Conservation (phyloP, 2,888 invertebrate genomes). For the Caenorhabditis uteleia region DNA sequence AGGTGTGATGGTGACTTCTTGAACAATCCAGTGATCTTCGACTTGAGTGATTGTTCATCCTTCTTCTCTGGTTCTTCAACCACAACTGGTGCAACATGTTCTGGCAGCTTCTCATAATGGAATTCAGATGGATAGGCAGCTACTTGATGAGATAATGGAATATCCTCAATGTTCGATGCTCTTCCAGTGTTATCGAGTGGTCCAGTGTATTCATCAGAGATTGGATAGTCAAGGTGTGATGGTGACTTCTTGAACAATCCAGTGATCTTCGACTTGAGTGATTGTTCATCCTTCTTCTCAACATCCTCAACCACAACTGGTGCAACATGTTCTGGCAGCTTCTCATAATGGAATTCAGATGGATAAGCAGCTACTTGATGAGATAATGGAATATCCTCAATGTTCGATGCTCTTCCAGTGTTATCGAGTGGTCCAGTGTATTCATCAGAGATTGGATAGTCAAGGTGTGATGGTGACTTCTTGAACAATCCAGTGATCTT, state of each 20-base stretch:
- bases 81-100: not conserved
- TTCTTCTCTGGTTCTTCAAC: not conserved
- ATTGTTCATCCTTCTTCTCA: slow-evolving; percentile 2
- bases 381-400: not conserved
- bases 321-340: not conserved
- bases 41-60: not conserved
- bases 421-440: slow-evolving; percentile 32
- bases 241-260: slow-evolving; percentile 34
- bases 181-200: slow-evolving; percentile 4
- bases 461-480: slow-evolving; percentile 40
- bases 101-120: not conserved
- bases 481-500: slow-evolving; percentile 36
- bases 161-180: slow-evolving; percentile 29
- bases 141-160: slow-evolving; percentile 6
- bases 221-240: slow-evolving; percentile 44
- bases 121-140: not conserved
- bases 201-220: slow-evolving; percentile 8
- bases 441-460: slow-evolving; percentile 45
- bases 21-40: slow-evolving; percentile 14
- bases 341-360: slow-evolving; percentile 5
- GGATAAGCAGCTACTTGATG: too few species aligned
- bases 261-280: slow-evolving; percentile 13
- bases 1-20: slow-evolving; percentile 38
- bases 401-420: slow-evolving; percentile 9
- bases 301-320: not conserved